Base-by-base conservation (phyloP, 2,113 vertebrate species). In the Tylochromis polylepis region DNA sequence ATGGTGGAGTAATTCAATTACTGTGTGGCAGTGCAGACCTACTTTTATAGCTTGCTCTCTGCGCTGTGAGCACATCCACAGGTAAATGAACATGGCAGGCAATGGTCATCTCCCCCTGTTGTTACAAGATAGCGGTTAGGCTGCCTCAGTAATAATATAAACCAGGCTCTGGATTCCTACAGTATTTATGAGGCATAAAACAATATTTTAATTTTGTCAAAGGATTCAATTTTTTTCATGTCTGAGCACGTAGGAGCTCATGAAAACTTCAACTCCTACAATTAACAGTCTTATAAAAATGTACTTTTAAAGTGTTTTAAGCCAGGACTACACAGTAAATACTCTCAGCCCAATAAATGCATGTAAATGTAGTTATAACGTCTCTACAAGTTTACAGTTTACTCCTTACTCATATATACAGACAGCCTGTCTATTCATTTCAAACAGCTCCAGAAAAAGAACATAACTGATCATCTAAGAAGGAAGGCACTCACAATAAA, bases 61-160 rank as follows among this genome's bases (percentile, higher is more conserved):
- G 92, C 84, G 93, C 94, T 43, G 83, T 93, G 92, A 94, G 91
- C 90, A 88, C 89, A 90, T 88, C 82, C 90, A 85, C 84, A 81
- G 89, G 89, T 95, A 95, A 95, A 95, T 93, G 93, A 95, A 95
- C 89, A 86, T 87, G 91, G 95, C 88, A 91, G 92, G 83, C 91
- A 81, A 87, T 88, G 91, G 88, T 93, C 93, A 89, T 93, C 91
- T 92, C 91, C 87, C 46, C 84, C 80, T 93, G 93, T 94, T 95
- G 93, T 93, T 95, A 95, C 94, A 91, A 93, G 92, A 84, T 89
- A 86, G 91, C 90, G 90, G 90, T 93, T 93, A 92, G 92, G 89
- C 80, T 89, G 87, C 87, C 84, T 86, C 90, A 58, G 80, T 92
- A 90, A 94, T 94, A 85, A 93, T 89, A 91, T 82, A 62, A 94